Percentiles rank a stretch among this genome's conserved stretches.
phyloP scores from a whole-genome alignment of 2,888 invertebrate species.

The Drosophila demipolita region DNA sequence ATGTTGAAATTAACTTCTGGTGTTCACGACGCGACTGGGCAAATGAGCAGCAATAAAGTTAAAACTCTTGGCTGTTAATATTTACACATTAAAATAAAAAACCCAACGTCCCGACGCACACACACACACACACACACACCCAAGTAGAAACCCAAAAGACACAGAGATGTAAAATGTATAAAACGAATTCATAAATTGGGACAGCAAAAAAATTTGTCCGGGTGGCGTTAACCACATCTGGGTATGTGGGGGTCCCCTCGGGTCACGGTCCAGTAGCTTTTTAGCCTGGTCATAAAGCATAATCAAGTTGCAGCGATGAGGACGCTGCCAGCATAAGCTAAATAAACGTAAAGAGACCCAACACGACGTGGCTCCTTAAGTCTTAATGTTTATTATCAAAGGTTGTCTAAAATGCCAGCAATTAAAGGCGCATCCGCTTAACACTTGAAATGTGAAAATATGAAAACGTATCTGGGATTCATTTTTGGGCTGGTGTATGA shows the following conservation, averaged over 20 bases:
- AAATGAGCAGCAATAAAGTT: constrained; percentile 75
- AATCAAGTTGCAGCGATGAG: constrained; percentile 61
- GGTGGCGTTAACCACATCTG: constrained; percentile 31
- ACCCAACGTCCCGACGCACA: constrained; percentile 10
- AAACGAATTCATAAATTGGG: constrained; percentile 53
- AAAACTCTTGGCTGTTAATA: constrained; percentile 71
- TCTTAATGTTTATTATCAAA: constrained; percentile 25
- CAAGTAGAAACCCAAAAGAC: constrained; percentile 43
- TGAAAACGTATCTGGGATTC: constrained; percentile 1
- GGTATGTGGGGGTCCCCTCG: constrained; percentile 31
- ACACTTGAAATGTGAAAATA: constrained; percentile 14
- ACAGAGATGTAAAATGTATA: constrained; percentile 45
- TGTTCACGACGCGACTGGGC: constrained; percentile 47
- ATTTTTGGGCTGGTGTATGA: constrained; percentile 37
- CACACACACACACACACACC: neutral
- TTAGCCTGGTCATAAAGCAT: constrained; percentile 64
- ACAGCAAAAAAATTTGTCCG: constrained; percentile 53
- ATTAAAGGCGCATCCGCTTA: constrained; percentile 47
- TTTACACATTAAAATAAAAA: constrained; percentile 66
- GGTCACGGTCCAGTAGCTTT: constrained; percentile 64
- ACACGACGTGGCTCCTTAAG: constrained; percentile 18
- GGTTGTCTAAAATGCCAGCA: constrained; percentile 31
- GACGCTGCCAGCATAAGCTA: constrained; percentile 21
- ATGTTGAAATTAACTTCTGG: constrained; percentile 33
- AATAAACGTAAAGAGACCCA: constrained; percentile 18